phyloP scores from a whole-genome alignment of 2,797 vertebrate species.

The Melopsittacus undulatus region DNA sequence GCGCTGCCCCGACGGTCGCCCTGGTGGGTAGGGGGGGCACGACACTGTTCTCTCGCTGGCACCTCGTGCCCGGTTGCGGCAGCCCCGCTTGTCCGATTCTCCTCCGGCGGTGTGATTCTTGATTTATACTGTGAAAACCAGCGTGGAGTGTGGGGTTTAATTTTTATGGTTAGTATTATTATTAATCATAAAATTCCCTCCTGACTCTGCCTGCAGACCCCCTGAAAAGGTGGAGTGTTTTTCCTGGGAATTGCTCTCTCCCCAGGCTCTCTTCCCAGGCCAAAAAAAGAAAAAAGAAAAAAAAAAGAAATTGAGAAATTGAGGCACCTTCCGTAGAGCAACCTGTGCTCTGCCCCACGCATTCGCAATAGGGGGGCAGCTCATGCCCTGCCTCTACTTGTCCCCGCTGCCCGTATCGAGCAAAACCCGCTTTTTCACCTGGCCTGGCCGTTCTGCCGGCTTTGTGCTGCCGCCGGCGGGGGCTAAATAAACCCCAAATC shows the following conservation, averaged over 20 bases:
- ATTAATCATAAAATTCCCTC: not conserved
- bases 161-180: not conserved
- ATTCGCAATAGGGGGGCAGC: not conserved
- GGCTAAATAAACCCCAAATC: not conserved
- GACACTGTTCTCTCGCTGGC: not conserved
- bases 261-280: not conserved
- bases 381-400: not conserved
- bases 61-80: not conserved
- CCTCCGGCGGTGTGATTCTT: not conserved
- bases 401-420: not conserved
- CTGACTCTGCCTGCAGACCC: not conserved
- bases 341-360: not conserved
- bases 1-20: not conserved
- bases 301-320: not conserved
- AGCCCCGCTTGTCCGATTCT: not conserved
- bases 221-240: not conserved
- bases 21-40: not conserved
- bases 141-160: not conserved
- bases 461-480: not conserved
- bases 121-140: not conserved
- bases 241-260: not conserved
- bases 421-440: not conserved
- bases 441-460: not conserved
- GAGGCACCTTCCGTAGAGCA: not conserved
- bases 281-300: not conserved